Evolutionary conservation across 2,888 invertebrate genomes (phyloP).

Genomic region (Torymus tubicola): DNA sequence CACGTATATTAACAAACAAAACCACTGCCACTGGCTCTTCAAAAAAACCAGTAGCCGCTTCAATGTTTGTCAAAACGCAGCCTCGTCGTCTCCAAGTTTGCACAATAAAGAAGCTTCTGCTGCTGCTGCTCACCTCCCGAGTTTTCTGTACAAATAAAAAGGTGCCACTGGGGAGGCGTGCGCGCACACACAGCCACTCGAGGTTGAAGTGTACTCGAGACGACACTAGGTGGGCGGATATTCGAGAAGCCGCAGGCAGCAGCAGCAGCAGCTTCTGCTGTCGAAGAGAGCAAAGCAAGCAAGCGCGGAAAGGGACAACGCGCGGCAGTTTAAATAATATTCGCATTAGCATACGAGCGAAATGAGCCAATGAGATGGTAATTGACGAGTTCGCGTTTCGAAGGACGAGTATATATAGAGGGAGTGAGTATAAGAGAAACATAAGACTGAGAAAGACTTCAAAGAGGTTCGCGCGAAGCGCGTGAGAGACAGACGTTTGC

Average conservation of each 20-base stretch:
- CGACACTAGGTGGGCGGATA: slow-evolving; percentile 69
- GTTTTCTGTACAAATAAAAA: slow-evolving; percentile 54
- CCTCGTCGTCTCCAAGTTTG: slow-evolving; percentile 29
- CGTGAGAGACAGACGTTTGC: slow-evolving; percentile 25
- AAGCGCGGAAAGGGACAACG: slow-evolving; percentile 48
- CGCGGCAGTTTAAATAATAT: slow-evolving; percentile 67
- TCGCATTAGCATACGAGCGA: slow-evolving; percentile 71
- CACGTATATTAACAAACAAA: too few species aligned
- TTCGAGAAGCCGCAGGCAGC: slow-evolving; percentile 59
- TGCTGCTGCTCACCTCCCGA: not conserved
- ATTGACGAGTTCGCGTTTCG: slow-evolving; percentile 68
- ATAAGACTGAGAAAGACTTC: slow-evolving; percentile 57
- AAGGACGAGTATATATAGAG: too few species aligned
- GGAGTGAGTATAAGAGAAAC: too few species aligned
- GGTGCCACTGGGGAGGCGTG: slow-evolving; percentile 20
- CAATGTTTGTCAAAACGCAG: slow-evolving; percentile 36
- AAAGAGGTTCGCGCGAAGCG: slow-evolving; percentile 65
- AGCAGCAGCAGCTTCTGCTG: slow-evolving; percentile 35
- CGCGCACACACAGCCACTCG: slow-evolving; percentile 46
- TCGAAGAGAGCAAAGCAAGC: slow-evolving; percentile 64
- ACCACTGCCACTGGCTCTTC: not conserved
- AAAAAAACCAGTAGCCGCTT: not conserved
- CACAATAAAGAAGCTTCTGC: slow-evolving; percentile 38
- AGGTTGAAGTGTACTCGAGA: slow-evolving; percentile 63
- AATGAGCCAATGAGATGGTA: slow-evolving; percentile 75